Evolutionary conservation across 2,797 vertebrate species (phyloP).

Genomic region (Avahi laniger): DNA sequence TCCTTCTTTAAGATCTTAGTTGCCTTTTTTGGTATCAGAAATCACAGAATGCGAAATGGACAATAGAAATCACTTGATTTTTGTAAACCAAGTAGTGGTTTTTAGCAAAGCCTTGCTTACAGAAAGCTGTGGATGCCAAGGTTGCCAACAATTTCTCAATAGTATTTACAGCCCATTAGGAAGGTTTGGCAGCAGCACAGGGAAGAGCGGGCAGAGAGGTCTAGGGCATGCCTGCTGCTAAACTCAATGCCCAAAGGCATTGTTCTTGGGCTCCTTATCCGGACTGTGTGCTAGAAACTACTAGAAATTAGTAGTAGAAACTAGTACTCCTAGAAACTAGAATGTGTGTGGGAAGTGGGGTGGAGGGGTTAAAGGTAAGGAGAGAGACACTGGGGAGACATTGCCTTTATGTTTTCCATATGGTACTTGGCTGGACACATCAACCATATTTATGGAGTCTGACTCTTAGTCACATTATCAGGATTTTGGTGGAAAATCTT

Average conservation of each 20-base stretch:
- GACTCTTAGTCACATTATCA: background rate
- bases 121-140: background rate
- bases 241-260: background rate
- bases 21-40: background rate
- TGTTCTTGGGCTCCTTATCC: background rate
- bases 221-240: background rate
- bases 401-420: background rate
- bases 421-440: background rate
- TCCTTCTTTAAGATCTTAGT: background rate
- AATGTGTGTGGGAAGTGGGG: background rate
- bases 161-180: background rate
- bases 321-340: conserved; percentile 5
- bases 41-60: background rate
- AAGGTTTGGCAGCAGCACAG: background rate
- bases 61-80: background rate
- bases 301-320: too few relatives aligned
- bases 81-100: background rate
- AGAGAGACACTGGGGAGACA: background rate
- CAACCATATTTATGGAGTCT: background rate
- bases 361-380: background rate
- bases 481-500: background rate
- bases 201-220: background rate
- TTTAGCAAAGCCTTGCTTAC: background rate
- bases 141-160: background rate
- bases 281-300: background rate